Evolutionary conservation across 2,113 vertebrate genomes (phyloP).

Genomic region (Salvelinus namaycush): DNA sequence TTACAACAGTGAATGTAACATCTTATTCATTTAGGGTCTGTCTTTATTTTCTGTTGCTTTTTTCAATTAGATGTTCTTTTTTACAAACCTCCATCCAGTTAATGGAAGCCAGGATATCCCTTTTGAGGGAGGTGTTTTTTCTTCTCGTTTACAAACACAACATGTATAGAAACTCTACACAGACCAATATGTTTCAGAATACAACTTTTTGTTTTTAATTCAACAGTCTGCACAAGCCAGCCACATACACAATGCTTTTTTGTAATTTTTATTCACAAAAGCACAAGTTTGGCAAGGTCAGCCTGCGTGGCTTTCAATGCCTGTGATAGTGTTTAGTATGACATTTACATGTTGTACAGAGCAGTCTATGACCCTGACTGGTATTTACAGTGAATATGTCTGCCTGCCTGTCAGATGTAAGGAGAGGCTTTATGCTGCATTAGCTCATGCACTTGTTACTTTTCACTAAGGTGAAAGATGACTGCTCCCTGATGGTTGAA

Average conservation of each 20-base stretch:
- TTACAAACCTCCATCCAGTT: slow-evolving; percentile 42
- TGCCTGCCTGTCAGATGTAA: slow-evolving; percentile 42
- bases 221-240: slow-evolving; percentile 67
- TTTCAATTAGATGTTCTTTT: neutral
- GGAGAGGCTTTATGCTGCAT: slow-evolving; percentile 26
- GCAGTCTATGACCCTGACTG: slow-evolving; percentile 44
- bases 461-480: slow-evolving; percentile 47
- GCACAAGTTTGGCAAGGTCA: slow-evolving; percentile 46
- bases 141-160: slow-evolving; percentile 77
- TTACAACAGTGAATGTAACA: slow-evolving; percentile 86
- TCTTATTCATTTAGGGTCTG: slow-evolving; percentile 70
- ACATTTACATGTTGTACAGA: slow-evolving; percentile 77
- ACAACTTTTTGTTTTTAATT: slow-evolving; percentile 61
- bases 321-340: slow-evolving; percentile 40
- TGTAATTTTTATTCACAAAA: slow-evolving; percentile 61
- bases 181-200: slow-evolving; percentile 71
- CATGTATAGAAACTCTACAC: slow-evolving; percentile 79
- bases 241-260: slow-evolving; percentile 56
- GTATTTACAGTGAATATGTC: slow-evolving; percentile 84
- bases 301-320: slow-evolving; percentile 56
- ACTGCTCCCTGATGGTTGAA: slow-evolving; percentile 51
- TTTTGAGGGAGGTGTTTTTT: slow-evolving; percentile 32
- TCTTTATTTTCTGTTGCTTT: slow-evolving; percentile 52
- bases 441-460: slow-evolving; percentile 64
- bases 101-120: slow-evolving; percentile 68